Evolutionary conservation across 2,888 invertebrate species (phyloP), one percentile per base, ranked within the genome.

Genomic region (Leptinotarsa tumamoca): DNA sequence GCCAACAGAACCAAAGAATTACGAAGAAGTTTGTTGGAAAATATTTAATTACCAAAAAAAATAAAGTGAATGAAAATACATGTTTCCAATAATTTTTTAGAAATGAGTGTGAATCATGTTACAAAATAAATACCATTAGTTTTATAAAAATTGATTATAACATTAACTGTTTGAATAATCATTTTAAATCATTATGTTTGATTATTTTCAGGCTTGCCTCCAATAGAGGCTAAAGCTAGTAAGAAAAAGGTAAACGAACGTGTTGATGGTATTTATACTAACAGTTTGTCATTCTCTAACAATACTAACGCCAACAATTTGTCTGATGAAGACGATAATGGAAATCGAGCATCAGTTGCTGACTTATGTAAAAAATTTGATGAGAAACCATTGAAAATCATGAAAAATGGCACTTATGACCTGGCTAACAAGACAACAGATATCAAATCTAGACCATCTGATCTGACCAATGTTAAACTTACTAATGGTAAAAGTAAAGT

Each of bases 311-410:
- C 76, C 86, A 86, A 89, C 83, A 83, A 86, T 78, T 87, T 89
- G 87, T 79, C 80, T 56, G 82, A 80, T 49, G 91, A 90, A 81
- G 91, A 92, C 84, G 90, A 89, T 79, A 92, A 92, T 84, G 91
- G 92, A 18, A 92, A 92, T 83, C 90, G 88, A 74, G 87, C 91
- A 4, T 90, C 91, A 5, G 91, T 92, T 5, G 90, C 91, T 2
- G 92, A 92, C 81, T 90, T 92, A 73, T 87, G 92, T 75, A 91
- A 90, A 82, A 89, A 90, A 80, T 92, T 82, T 86, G 92, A 92
- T 84, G 84, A 85, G 13, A 84, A 89, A 43, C 89, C 80, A 73
- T 67, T 78, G 71, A 81, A 76, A 80, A 52, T 89, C 77, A 76
- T 70, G 77, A 79, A 82, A 77, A 83, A 79, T 78, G 79, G 75